A percentile compares a stretch with the other conserved stretches of the same genome.
phyloP scores from a whole-genome alignment of 2,797 vertebrate species.

The Gadopsis marmoratus region DNA sequence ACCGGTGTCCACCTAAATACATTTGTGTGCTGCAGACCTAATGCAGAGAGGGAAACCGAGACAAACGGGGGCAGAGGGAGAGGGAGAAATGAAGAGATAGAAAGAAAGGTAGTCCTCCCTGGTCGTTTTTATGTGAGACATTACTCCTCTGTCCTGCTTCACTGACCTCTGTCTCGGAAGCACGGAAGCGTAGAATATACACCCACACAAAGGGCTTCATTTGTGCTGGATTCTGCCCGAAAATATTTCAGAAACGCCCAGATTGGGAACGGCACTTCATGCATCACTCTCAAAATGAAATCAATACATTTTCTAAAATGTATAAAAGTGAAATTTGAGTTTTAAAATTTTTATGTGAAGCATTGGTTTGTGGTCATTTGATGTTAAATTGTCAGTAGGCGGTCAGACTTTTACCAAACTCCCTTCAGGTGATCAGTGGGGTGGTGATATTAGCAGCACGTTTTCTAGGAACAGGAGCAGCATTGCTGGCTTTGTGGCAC shows the following conservation, averaged over 20 bases:
- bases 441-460: conserved; percentile 6
- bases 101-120: conserved; percentile 31
- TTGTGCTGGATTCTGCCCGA: conserved; percentile 32
- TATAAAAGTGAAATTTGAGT: neutral
- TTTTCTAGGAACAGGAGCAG: neutral
- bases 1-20: conserved; percentile 57
- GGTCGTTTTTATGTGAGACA: conserved; percentile 67
- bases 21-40: conserved; percentile 25
- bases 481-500: conserved; percentile 6
- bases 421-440: neutral
- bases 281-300: conserved; percentile 9
- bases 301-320: neutral
- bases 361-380: neutral
- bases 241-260: conserved; percentile 29
- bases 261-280: neutral
- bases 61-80: neutral
- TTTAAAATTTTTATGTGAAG: neutral
- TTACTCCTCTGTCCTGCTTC: conserved; percentile 63
- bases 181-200: conserved; percentile 15
- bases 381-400: neutral
- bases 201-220: conserved; percentile 36
- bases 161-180: conserved; percentile 55
- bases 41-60: neutral
- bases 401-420: neutral
- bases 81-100: conserved; percentile 29